phyloP scores from a whole-genome alignment of 1,140 invertebrate genomes.

The Hyles vespertilio region DNA sequence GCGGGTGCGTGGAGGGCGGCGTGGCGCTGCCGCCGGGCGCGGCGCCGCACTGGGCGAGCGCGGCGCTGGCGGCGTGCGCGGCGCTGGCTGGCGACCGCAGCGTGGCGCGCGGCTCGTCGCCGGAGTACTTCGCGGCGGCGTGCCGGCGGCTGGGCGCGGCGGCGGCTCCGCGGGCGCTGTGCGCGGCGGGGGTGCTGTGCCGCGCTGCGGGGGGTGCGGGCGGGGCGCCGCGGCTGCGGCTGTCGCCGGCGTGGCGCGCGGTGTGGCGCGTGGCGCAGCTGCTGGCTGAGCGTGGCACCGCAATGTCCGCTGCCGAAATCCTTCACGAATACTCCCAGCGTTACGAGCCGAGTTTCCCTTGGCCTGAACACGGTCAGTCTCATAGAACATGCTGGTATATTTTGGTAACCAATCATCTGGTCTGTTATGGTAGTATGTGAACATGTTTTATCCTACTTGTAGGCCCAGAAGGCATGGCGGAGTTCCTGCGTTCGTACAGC shows the following conservation, averaged over 20 bases:
- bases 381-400: neutral
- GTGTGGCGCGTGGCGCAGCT: conserved; percentile 60
- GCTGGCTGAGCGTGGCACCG: conserved; percentile 33
- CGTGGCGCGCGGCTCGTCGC: conserved; percentile 58
- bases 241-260: conserved; percentile 53
- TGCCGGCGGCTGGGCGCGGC: conserved; percentile 46
- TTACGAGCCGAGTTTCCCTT: conserved; percentile 47
- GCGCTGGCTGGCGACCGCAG: conserved; percentile 61
- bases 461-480: conserved; percentile 47
- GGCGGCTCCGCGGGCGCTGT: conserved; percentile 42
- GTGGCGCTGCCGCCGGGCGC: conserved; percentile 34
- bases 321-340: conserved; percentile 48
- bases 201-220: neutral
- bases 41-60: conserved; percentile 37
- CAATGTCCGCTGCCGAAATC: conserved; percentile 40
- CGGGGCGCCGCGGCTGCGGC: conserved; percentile 31
- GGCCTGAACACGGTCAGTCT: neutral
- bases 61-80: conserved; percentile 51
- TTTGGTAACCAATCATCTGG: neutral
- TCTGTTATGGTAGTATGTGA: neutral
- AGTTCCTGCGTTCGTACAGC: conserved; percentile 48
- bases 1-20: conserved; percentile 47
- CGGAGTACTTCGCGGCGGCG: conserved; percentile 59
- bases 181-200: conserved; percentile 40
- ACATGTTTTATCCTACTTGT: neutral